Base-by-base conservation (phyloP, 2,797 vertebrate genomes). In the Dermochelys coriacea region DNA sequence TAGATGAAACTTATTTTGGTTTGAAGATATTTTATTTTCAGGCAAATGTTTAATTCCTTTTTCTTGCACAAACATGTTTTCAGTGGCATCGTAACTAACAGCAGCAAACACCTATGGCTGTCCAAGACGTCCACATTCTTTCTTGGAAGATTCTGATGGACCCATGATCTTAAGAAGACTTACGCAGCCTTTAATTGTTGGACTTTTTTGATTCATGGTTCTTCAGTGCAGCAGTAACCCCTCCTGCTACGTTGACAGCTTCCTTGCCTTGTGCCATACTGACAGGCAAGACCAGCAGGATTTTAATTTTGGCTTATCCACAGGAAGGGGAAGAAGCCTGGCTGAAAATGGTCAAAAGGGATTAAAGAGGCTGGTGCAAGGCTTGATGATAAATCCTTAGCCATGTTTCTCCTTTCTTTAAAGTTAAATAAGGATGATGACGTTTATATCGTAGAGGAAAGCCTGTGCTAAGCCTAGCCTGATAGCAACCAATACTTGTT, bases 1-100 rank as follows among this genome's bases (percentile, higher is more conserved):
- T 89, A 93, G 85, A 52, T 89, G 64, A 95, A 50, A 78, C 18
- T 97, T 97, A 75, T 82, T 96, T 91, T 79, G 91, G 29, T 93
- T 82, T 92, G 91, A 85, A 94, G 68, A 95, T 41, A 88, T 59
- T 96, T 95, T 89, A 87, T 75, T 41, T 91, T 91, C 81, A 50
- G 50, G 31, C 61, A 91, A 93, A 49, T 12, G 41, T 34, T 52
- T 34, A 93, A 95, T 88, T 96, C 5, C 49, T 95, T 94, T 94
- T 27, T 88, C 59, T 91, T 89, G 19, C 29, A 74, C 41, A 81
- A 85, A 80, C 2, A 19, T 5, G 3, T 71, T 93, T 95, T 96
- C 91, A 96, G 85, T 21, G 91, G 45, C 52, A 51, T 80, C 87
- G 25, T 34, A 93, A 88, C 54, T 95, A 93, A 89, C 61, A 29